These are phyloP conservation scores for Lasioglossum vierecki DNA, from an alignment of 2,888 invertebrate species.

Conservation along the genomic window DNA sequence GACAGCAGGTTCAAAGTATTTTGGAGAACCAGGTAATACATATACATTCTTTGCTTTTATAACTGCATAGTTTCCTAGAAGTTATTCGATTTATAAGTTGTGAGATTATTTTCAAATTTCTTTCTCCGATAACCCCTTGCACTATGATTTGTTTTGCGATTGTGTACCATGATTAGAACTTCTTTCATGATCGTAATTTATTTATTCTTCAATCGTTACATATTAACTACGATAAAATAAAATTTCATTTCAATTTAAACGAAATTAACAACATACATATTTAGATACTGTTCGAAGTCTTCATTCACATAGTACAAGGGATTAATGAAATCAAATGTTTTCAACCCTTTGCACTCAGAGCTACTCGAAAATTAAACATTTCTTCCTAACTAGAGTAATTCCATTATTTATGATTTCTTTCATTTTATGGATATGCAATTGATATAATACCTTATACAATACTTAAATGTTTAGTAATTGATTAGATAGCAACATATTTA, in stretches of 20 bases:
- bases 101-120: not conserved
- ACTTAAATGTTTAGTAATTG: no score
- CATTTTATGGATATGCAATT: no score
- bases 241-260: not conserved
- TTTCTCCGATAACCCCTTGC: not conserved
- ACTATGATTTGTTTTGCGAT: no score
- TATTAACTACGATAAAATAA: not conserved
- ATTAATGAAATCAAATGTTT: not conserved
- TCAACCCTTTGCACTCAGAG: no score
- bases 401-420: no score
- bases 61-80: constrained; percentile 64
- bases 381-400: no score
- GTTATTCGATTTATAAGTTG: constrained; percentile 13
- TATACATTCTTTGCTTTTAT: constrained; percentile 85
- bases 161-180: no score
- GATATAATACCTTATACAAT: no score
- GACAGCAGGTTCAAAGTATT: constrained; percentile 79
- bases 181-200: no score
- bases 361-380: no score
- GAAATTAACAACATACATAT: not conserved
- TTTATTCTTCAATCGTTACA: not conserved
- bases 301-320: not conserved
- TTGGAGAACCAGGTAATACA: constrained; percentile 88
- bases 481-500: no score
- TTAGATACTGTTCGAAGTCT: no score